Evolutionary conservation across 2,113 vertebrate species (phyloP).

Genomic region (Pycnonotus jocosus): DNA sequence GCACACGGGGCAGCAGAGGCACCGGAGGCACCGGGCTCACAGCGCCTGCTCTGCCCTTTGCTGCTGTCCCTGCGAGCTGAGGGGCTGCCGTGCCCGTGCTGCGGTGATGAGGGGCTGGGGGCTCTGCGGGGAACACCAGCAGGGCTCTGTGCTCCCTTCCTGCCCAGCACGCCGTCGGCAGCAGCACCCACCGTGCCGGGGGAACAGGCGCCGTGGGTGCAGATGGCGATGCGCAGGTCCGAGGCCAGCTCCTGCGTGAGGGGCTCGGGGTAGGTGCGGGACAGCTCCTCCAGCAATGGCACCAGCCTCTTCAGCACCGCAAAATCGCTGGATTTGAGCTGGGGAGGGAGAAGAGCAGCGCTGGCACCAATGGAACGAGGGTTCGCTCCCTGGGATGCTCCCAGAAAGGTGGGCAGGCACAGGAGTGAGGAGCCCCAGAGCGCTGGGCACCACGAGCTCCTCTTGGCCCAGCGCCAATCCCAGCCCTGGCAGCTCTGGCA

Average conservation of each 20-base stretch:
- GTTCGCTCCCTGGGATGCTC: rapidly evolving
- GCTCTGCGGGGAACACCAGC: rapidly evolving
- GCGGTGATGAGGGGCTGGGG: rapidly evolving
- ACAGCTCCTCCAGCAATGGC: slow-evolving; percentile 77
- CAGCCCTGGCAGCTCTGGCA: not conserved
- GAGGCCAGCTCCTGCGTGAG: slow-evolving; percentile 84
- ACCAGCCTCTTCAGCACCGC: slow-evolving; percentile 75
- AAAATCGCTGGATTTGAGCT: slow-evolving; percentile 81
- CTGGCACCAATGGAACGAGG: rapidly evolving
- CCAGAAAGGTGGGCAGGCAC: not conserved
- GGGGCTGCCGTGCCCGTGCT: not conserved
- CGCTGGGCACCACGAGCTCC: rapidly evolving
- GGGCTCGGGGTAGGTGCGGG: slow-evolving; percentile 75
- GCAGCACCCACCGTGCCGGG: slow-evolving; percentile 31
- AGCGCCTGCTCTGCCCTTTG: rapidly evolving
- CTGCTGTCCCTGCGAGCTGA: not conserved
- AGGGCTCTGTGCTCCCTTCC: not conserved
- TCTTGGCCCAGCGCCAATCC: rapidly evolving
- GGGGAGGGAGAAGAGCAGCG: not conserved
- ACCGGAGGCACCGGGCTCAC: rapidly evolving
- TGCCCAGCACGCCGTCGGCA: not conserved
- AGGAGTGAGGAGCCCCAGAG: not conserved
- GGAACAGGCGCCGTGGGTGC: slow-evolving; percentile 82
- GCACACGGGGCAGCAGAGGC: not conserved
- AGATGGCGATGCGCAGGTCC: slow-evolving; percentile 82